Evolutionary conservation across 2,113 vertebrate genomes (phyloP).

Genomic region (Aspiorhynchus laticeps): DNA sequence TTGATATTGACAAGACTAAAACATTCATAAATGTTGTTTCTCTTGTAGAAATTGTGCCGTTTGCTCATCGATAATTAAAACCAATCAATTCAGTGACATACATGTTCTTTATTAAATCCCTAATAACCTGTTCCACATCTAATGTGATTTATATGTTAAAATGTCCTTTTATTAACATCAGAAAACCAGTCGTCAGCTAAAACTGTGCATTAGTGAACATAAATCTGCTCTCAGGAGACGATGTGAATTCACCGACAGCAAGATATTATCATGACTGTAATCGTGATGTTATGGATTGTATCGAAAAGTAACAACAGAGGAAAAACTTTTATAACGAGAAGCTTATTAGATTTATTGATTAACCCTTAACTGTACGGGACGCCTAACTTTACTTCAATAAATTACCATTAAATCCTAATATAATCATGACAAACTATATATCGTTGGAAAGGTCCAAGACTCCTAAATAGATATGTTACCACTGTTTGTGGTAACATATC

Average conservation of each 20-base stretch:
- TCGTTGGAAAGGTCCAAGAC: no score
- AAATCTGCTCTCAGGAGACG: no score
- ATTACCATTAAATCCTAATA: no score
- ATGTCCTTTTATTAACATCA: background rate
- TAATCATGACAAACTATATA: no score
- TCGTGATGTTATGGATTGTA: background rate
- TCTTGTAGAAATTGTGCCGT: background rate
- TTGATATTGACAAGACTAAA: background rate
- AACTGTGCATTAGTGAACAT: no score
- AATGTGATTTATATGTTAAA: background rate
- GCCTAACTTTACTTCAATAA: no score
- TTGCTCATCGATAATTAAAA: background rate
- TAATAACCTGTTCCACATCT: background rate
- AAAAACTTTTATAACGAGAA: background rate
- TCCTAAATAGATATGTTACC: no score
- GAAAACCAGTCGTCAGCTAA: background rate
- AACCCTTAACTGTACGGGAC: no score
- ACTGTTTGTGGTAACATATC: no score
- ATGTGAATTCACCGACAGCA: no score
- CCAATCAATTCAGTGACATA: background rate
- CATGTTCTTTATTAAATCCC: background rate
- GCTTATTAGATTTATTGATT: no score
- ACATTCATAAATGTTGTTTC: background rate
- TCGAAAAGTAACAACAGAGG: background rate
- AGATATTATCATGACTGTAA: background rate